These are phyloP conservation scores for Philonicus albiceps DNA, from an alignment of 2,888 invertebrate genomes.

Conservation along the genomic window DNA sequence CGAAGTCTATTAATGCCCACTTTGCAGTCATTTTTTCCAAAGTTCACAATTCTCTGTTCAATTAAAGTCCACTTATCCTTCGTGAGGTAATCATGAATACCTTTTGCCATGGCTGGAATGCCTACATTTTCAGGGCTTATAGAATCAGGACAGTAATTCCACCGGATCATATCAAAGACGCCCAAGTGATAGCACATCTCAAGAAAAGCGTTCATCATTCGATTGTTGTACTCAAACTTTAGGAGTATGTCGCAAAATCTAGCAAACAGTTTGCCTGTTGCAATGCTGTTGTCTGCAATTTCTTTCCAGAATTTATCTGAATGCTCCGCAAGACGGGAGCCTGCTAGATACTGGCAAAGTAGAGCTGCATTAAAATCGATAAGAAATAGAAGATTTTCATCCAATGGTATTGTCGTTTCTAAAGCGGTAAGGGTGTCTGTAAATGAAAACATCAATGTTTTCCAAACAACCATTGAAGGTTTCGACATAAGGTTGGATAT, in stretches of 20 bases:
- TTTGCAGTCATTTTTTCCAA: conserved; percentile 58
- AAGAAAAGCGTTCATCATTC: conserved; percentile 59
- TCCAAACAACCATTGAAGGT: conserved; percentile 61
- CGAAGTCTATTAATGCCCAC: conserved; percentile 56
- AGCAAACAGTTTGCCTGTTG: conserved; percentile 54
- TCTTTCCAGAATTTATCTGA: conserved; percentile 55
- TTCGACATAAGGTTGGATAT: conserved; percentile 58
- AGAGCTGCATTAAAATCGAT: conserved; percentile 58
- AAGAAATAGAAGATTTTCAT: conserved; percentile 55
- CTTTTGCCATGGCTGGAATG: conserved; percentile 33
- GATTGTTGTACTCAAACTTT: conserved; percentile 57
- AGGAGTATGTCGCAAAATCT: conserved; percentile 57
- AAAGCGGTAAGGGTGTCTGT: conserved; percentile 41
- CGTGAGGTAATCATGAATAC: conserved; percentile 54
- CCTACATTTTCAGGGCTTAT: conserved; percentile 44
- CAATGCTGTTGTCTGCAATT: conserved; percentile 51
- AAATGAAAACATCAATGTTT: conserved; percentile 56
- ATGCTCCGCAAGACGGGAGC: conserved; percentile 58
- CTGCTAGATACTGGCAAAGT: conserved; percentile 58
- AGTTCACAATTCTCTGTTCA: conserved; percentile 60
- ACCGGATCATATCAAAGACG: conserved; percentile 55
- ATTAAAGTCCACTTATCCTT: conserved; percentile 58
- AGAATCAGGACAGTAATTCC: conserved; percentile 59
- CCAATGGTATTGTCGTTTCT: background rate
- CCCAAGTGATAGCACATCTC: conserved; percentile 56